Base-by-base conservation (phyloP, 2,888 invertebrate genomes). In the Uloborus plumipes region DNA sequence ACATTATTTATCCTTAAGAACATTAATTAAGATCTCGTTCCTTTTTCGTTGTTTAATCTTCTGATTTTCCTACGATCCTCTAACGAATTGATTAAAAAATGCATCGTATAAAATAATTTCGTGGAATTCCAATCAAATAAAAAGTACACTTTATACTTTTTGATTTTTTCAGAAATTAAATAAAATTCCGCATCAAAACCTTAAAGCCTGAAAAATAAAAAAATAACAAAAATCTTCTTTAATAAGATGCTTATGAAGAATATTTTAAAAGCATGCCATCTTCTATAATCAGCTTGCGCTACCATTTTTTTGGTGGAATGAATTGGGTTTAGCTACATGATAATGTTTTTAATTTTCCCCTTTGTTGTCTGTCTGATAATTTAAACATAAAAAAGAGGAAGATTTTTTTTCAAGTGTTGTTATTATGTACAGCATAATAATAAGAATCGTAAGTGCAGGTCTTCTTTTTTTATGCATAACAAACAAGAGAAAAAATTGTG, bases 341-440 rank as follows among this genome's bases (percentile, higher is more conserved):
- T 74, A 75, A 81, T 80, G 55, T 67, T 74, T 81, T 81, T 81
- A 81, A 81, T 81, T 81, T 74, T 70, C 70, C 39, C 67, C 64
- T 70, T 58, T 49, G 50, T 58, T 31, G 39, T 39, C 9, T 39
- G 53, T 50, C 47, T 18, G 58, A 59, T 49, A 49, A 64, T 64
- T 72, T 72, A 72, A 78, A 78, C 20, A 53, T 47, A 78, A 65
- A 78, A 72, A 81, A 67, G 64, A 50, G 18, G 47, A 70, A 47
- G 39, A 53, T 53, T 62, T 62, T 62, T 62, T 62, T 39, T 59
- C 39, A 47, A n/a, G 11, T 16, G 59, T 61, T 50, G 51, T 62
- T 70, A 62, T 51, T 61, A 47, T 39, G 15, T 47, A 26, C 55
- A n/a, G 69, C 69, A 76, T 76, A 55, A 76, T 76, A 61, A 69